A percentile compares a stretch with the other conserved stretches of the same genome.
Evolutionary conservation across 2,888 invertebrate genomes (phyloP).

Genomic region (Pseudeuparius sepicola): DNA sequence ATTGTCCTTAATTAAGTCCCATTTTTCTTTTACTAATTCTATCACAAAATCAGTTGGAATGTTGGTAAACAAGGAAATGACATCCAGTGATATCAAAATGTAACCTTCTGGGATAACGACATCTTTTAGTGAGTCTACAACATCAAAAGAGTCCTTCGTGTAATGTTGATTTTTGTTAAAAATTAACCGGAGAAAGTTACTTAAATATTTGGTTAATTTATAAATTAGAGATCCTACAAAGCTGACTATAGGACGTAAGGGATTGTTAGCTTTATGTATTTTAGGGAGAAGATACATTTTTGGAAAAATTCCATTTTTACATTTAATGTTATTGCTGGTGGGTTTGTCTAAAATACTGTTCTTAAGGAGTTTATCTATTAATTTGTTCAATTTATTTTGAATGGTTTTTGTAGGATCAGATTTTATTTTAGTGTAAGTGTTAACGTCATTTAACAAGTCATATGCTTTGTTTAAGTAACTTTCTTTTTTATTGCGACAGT

Average conservation of each 20-base stretch:
- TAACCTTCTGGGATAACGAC: not conserved
- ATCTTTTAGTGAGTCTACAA: not conserved
- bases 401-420: constrained; percentile 1
- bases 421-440: not conserved
- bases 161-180: not conserved
- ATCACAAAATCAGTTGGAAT: not conserved
- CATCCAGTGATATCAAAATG: not conserved
- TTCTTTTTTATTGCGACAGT: not conserved
- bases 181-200: not conserved
- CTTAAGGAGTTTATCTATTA: constrained; percentile 2
- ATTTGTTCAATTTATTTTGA: constrained; percentile 1
- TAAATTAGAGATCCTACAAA: constrained; percentile 1
- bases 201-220: constrained; percentile 2
- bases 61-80: constrained; percentile 3
- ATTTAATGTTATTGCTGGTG: not conserved
- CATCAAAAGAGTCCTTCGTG: constrained; percentile 2
- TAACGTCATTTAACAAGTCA: no score
- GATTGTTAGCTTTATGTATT: constrained; percentile 2
- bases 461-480: not conserved
- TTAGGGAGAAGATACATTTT: constrained; percentile 3
- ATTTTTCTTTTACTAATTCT: not conserved
- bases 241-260: constrained; percentile 3
- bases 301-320: not conserved
- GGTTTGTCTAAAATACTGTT: not conserved
- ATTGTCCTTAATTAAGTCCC: not conserved